Conservation (phyloP, 1,140 invertebrate species). For the Meteorus sp. region DNA sequence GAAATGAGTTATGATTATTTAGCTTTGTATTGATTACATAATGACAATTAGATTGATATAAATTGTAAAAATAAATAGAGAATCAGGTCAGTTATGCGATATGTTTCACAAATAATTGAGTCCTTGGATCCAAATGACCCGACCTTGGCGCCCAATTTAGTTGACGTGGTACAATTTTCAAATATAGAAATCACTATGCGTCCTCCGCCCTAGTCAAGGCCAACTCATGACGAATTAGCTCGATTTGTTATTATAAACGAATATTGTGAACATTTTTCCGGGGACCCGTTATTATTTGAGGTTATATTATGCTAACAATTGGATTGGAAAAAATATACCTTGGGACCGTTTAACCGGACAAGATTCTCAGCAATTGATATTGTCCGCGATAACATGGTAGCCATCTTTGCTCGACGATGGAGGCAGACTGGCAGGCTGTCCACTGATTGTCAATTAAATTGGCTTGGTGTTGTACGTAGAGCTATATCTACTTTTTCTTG, state of each 20-base stretch:
- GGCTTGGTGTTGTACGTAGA: too few relatives aligned
- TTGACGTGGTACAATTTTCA: conserved; percentile 50
- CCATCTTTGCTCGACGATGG: conserved; percentile 62
- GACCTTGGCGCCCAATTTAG: conserved; percentile 59
- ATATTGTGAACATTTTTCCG: conserved; percentile 1
- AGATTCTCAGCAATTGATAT: conserved; percentile 66
- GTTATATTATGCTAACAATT: neutral
- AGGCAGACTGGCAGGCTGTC: conserved; percentile 38
- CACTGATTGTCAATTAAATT: conserved; percentile 24
- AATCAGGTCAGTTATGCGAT: conserved; percentile 16
- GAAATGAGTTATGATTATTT: neutral
- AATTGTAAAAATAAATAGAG: conserved; percentile 11
- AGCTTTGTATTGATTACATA: neutral
- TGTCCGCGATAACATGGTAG: conserved; percentile 68
- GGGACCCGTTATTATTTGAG: neutral
- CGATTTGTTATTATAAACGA: too few relatives aligned
- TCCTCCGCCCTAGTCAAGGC: neutral
- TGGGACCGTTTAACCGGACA: conserved; percentile 64
- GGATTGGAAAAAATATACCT: conserved; percentile 57
- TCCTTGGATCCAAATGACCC: conserved; percentile 43
- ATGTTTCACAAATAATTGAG: conserved; percentile 24
- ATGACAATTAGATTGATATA: conserved; percentile 32
- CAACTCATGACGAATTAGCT: neutral
- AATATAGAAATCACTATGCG: conserved; percentile 41
- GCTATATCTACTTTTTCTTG: too few relatives aligned